A percentile compares a stretch with the other conserved stretches of the same genome.
phyloP scores from a whole-genome alignment of 1,140 invertebrate species.

The Drosophila mauritiana region DNA sequence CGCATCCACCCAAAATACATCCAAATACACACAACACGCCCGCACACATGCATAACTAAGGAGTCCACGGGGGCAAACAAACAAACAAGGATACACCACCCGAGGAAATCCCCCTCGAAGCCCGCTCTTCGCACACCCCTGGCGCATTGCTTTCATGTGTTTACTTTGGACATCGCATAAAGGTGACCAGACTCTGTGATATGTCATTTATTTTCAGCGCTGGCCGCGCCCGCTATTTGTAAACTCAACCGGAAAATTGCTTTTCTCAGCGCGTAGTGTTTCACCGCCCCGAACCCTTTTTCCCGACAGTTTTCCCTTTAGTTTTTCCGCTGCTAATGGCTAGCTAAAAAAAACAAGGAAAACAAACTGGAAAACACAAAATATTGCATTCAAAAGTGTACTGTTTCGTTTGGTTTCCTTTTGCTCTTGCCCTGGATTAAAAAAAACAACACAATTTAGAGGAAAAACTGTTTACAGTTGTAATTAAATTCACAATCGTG shows the following conservation, averaged over 20 bases:
- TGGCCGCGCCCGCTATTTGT: constrained; percentile 61
- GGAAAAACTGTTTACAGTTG: constrained; percentile 47
- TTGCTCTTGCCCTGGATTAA: neutral
- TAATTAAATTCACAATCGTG: constrained; percentile 65
- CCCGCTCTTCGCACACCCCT: neutral
- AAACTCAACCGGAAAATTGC: constrained; percentile 81
- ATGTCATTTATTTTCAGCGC: constrained; percentile 75
- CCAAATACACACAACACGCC: constrained; percentile 7
- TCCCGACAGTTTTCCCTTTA: constrained; percentile 21
- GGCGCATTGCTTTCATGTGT: constrained; percentile 43
- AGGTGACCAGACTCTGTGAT: constrained; percentile 76
- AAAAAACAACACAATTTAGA: neutral
- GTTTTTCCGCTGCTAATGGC: constrained; percentile 42
- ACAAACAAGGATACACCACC: constrained; percentile 15
- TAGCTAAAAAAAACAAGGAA: constrained; percentile 14
- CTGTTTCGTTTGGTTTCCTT: neutral
- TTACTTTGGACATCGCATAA: constrained; percentile 67
- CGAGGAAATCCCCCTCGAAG: neutral
- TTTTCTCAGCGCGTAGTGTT: constrained; percentile 69
- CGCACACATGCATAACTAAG: constrained; percentile 16
- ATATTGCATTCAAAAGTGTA: constrained; percentile 26
- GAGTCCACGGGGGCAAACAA: constrained; percentile 10
- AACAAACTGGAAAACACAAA: constrained; percentile 15
- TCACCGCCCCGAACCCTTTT: constrained; percentile 1
- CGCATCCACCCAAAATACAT: constrained; percentile 1